Conservation (phyloP, 2,888 invertebrate genomes). For the Periphyllus acericola region DNA sequence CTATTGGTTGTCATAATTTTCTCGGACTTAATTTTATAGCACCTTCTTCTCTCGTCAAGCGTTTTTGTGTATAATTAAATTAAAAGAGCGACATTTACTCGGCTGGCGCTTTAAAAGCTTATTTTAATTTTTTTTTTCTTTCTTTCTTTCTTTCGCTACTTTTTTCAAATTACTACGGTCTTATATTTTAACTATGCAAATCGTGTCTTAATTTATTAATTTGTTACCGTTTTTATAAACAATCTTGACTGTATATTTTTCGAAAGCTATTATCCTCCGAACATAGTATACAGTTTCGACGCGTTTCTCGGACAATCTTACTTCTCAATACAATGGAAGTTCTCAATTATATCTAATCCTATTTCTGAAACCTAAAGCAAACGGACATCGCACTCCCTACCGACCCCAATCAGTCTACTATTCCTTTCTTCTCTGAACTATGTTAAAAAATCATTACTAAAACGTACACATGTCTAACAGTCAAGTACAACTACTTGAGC, state of each 20-base stretch:
- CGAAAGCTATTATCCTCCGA: too few species aligned
- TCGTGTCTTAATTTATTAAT: background rate
- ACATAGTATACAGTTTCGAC: too few species aligned
- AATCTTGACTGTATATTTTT: background rate
- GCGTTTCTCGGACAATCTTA: too few species aligned
- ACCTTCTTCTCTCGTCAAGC: background rate
- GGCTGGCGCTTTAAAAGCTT: conserved; percentile 8
- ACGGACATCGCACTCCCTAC: too few species aligned
- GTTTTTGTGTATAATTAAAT: conserved; percentile 10
- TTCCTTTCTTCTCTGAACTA: too few species aligned
- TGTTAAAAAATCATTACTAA: too few species aligned
- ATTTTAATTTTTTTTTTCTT: background rate
- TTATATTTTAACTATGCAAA: background rate
- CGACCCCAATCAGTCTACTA: too few species aligned
- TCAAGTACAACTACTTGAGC: too few species aligned
- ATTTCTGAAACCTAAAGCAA: too few species aligned
- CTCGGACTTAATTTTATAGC: background rate
- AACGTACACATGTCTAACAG: too few species aligned
- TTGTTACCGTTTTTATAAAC: background rate
- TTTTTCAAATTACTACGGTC: background rate
- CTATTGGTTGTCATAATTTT: background rate
- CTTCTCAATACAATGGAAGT: too few species aligned
- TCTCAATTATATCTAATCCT: too few species aligned
- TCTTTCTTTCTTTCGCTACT: background rate
- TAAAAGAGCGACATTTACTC: background rate